Evolutionary conservation across 1,140 invertebrate species (phyloP).

Genomic region (Temnothorax nylanderi): DNA sequence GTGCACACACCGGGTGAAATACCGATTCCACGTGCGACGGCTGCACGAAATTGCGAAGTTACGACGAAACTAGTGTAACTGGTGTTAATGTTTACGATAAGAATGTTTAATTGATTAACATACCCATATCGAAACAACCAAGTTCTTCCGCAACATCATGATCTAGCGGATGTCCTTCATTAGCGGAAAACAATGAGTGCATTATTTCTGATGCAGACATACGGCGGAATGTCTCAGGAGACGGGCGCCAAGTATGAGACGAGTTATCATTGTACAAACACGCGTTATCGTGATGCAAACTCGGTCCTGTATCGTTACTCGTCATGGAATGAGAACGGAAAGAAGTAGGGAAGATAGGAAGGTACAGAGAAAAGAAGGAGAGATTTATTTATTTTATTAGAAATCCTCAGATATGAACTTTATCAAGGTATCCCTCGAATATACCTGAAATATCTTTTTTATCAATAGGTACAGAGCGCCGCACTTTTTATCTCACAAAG

Average conservation of each 20-base stretch:
- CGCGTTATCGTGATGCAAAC: constrained; percentile 69
- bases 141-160: background rate
- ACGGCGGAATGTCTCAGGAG: constrained; percentile 62
- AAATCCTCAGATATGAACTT: constrained; percentile 5
- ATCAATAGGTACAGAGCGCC: background rate
- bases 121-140: background rate
- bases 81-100: background rate
- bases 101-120: background rate
- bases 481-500: background rate
- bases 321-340: background rate
- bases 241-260: constrained; percentile 73
- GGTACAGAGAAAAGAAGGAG: background rate
- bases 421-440: background rate
- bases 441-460: constrained; percentile 25
- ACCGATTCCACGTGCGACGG: background rate
- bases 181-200: constrained; percentile 65
- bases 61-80: background rate
- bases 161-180: constrained; percentile 30
- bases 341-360: background rate
- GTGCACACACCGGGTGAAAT: background rate
- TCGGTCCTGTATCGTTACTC: constrained; percentile 55
- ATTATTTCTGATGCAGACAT: constrained; percentile 69
- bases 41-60: no score
- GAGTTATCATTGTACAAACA: constrained; percentile 74
- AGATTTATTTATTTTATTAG: constrained; percentile 31